These are phyloP conservation scores for Xiphias gladius DNA, from an alignment of 2,113 vertebrate genomes.

Conservation along the genomic window DNA sequence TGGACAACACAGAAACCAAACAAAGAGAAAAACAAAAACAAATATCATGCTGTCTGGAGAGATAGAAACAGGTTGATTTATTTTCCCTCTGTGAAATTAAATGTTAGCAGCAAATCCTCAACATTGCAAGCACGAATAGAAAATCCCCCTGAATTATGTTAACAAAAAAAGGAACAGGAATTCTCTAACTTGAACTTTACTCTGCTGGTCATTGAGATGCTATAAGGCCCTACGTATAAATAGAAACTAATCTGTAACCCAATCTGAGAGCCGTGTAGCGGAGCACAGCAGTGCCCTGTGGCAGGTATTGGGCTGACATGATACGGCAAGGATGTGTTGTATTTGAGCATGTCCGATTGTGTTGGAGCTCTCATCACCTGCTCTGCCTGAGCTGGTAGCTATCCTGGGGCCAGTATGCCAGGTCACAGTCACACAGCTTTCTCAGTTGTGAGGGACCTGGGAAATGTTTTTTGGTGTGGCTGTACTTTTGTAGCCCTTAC, in stretches of 20 bases:
- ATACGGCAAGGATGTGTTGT: constrained; percentile 66
- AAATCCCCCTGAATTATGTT: background rate
- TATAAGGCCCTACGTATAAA: constrained; percentile 49
- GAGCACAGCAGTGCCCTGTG: constrained; percentile 60
- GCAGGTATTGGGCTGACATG: constrained; percentile 63
- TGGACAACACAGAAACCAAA: background rate
- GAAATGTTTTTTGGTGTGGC: constrained; percentile 9
- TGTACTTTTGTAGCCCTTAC: background rate
- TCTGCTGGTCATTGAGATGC: constrained; percentile 41
- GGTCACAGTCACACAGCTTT: constrained; percentile 69
- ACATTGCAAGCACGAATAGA: background rate
- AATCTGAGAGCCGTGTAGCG: constrained; percentile 51
- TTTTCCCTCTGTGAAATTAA: background rate
- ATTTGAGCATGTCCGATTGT: constrained; percentile 68
- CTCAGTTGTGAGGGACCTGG: constrained; percentile 34
- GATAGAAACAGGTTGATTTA: constrained; percentile 3
- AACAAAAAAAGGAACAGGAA: background rate
- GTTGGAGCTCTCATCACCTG: constrained; percentile 64
- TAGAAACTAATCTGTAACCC: constrained; percentile 67
- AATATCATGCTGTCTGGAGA: background rate
- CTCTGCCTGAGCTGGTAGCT: constrained; percentile 57
- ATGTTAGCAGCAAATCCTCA: background rate
- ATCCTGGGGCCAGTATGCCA: constrained; percentile 51
- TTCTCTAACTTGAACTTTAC: background rate
- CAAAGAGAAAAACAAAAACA: too few species aligned